Conservation (phyloP, 2,113 vertebrate species). For the Atlantisia rogersi region DNA sequence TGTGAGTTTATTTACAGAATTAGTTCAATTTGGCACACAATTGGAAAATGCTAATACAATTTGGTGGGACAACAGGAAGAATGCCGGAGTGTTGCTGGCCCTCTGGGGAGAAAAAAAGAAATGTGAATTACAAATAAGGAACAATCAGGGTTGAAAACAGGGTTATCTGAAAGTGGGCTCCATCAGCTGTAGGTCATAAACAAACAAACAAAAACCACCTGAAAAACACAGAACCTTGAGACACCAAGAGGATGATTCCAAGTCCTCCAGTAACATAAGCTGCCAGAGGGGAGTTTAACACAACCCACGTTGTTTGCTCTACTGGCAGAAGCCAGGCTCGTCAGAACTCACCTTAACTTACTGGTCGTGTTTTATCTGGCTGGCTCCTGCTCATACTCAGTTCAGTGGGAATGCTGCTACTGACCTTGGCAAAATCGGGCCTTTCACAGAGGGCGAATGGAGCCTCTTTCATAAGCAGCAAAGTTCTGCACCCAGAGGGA, state of each 20-base stretch:
- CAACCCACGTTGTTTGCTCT: background rate
- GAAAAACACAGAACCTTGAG: background rate
- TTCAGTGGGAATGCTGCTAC: background rate
- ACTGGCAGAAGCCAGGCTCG: background rate
- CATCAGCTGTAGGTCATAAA: background rate
- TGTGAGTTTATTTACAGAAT: constrained; percentile 52
- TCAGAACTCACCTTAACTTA: background rate
- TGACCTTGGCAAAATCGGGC: background rate
- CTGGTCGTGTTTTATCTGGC: background rate
- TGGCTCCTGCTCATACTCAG: background rate
- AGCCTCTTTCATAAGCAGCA: background rate
- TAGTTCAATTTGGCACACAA: constrained; percentile 42
- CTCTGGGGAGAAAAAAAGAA: background rate
- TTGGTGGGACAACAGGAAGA: constrained; percentile 23
- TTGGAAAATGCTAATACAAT: constrained; percentile 3
- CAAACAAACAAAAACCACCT: too few species aligned
- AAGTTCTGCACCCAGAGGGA: background rate
- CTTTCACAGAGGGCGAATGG: background rate
- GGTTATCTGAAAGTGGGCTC: background rate
- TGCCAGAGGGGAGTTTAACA: background rate
- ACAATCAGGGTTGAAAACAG: background rate
- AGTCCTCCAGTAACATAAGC: background rate
- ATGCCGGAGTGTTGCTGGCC: background rate
- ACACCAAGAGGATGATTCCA: background rate
- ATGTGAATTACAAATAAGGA: background rate